Evolutionary conservation across 2,113 vertebrate genomes (phyloP).

Genomic region (Thinocorus orbignyianus): DNA sequence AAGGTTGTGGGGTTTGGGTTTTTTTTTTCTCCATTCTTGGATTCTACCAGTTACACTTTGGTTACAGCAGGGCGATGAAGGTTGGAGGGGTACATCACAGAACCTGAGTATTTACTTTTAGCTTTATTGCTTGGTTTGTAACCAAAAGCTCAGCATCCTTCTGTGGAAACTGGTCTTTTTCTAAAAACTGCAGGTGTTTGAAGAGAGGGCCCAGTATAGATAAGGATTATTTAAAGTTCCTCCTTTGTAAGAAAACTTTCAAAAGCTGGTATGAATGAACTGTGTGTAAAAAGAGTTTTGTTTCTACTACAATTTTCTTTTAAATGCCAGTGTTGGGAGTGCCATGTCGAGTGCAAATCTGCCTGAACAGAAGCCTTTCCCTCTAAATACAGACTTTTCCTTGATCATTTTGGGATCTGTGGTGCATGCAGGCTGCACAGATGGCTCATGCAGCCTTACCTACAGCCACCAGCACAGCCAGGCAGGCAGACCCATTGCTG

Average conservation of each 20-base stretch:
- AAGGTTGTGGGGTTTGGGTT: accelerated
- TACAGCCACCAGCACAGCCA: background rate
- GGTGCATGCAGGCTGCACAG: background rate
- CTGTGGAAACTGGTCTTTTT: background rate
- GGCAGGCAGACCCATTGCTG: background rate
- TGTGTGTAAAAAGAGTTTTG: background rate
- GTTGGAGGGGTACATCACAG: background rate
- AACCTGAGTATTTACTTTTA: background rate
- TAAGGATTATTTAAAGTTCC: background rate
- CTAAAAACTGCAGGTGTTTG: background rate
- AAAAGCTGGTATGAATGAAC: background rate
- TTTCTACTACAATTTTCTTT: background rate
- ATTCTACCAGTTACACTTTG: background rate
- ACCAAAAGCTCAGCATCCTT: background rate
- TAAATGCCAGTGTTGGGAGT: background rate
- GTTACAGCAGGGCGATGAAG: background rate
- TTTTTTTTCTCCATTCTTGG: background rate
- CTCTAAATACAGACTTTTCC: background rate
- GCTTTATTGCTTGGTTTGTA: background rate
- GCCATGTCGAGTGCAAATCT: background rate
- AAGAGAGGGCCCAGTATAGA: background rate
- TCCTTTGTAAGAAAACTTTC: background rate
- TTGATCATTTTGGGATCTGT: background rate
- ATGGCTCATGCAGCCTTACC: background rate
- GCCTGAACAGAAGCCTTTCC: background rate